Base-by-base conservation (phyloP, 2,888 invertebrate genomes). In the Seira musarum region DNA sequence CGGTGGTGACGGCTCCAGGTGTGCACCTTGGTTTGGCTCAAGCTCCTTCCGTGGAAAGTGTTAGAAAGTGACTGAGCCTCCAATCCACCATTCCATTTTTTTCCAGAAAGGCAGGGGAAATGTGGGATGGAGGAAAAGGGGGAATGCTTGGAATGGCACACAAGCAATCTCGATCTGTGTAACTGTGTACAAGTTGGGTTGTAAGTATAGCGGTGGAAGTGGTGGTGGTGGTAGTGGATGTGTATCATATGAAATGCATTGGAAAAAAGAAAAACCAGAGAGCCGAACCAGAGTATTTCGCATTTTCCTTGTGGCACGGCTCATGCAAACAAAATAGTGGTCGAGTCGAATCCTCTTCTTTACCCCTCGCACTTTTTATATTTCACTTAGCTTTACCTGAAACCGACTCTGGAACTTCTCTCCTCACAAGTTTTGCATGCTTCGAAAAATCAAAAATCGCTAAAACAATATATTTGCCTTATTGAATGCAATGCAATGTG, bases 91-190 rank as follows among this genome's bases (percentile, higher is more conserved):
- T 71, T 22, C 35, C 71, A 71, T n/a, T n/a, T n/a, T 40, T 61
- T 22, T n/a, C n/a, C 35, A n/a, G 35, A 61, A 30, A 73, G 21
- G 64, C 64, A 64, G 73, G 73, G 73, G 73, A 73, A 73, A 73
- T 73, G 65, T 73, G 73, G 73, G 73, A 73, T 72, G 46, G 46
- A n/a, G 64, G 17, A 25, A 64, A 25, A 64, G 25, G 17, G 22
- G 25, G 40, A 40, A 40, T 8, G 40, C n/a, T n/a, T n/a, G 40
- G 40, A 40, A 40, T 40, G 40, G 40, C 40, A 40, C 6, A 8
- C 40, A n/a, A 61, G 64, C 64, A 64, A 64, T 64, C 24, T 22
- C 24, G 64, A 64, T 10, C 21, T 19, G 10, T 21, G 21, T 22
- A n/a, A n/a, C n/a, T n/a, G n/a, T n/a, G n/a, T n/a, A n/a, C n/a